A percentile compares a stretch with the other conserved stretches of the same genome.
Conservation (phyloP, 2,797 vertebrate genomes). For the Otolemur crassicaudatus region DNA sequence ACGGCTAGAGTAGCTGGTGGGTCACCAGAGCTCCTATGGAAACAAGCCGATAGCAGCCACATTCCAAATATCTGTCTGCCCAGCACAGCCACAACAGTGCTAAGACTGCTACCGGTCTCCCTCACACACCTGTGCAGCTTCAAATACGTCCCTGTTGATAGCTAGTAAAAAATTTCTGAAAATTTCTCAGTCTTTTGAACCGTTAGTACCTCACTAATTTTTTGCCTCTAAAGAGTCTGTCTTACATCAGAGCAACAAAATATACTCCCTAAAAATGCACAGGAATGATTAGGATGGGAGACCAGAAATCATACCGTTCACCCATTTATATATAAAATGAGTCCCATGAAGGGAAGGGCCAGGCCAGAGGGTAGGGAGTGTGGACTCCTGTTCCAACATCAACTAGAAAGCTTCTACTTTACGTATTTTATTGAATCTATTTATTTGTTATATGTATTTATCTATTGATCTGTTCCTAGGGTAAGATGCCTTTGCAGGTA, state of each 20-base stretch:
- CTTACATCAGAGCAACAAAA: constrained; percentile 32
- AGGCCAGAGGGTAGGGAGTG: background rate
- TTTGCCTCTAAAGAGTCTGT: constrained; percentile 56
- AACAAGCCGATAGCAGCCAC: rapidly evolving
- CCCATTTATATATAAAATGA: background rate
- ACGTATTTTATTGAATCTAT: background rate
- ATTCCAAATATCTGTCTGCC: background rate
- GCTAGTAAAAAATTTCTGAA: background rate
- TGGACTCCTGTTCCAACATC: no score
- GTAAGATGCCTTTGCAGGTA: background rate
- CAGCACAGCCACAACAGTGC: background rate
- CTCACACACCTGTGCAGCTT: background rate
- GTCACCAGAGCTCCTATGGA: background rate
- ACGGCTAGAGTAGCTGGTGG: background rate
- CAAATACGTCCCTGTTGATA: background rate
- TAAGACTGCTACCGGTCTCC: background rate
- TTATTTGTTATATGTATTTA: background rate
- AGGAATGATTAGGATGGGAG: background rate
- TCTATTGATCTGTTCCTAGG: background rate
- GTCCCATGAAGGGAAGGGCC: background rate
- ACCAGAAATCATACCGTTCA: background rate
- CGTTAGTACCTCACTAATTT: background rate
- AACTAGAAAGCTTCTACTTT: background rate
- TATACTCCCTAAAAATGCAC: background rate
- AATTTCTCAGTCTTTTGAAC: background rate